Evolutionary conservation across 2,797 vertebrate species (phyloP), one percentile per base, ranked within the genome.

Genomic region (Thripadectes ignobilis): DNA sequence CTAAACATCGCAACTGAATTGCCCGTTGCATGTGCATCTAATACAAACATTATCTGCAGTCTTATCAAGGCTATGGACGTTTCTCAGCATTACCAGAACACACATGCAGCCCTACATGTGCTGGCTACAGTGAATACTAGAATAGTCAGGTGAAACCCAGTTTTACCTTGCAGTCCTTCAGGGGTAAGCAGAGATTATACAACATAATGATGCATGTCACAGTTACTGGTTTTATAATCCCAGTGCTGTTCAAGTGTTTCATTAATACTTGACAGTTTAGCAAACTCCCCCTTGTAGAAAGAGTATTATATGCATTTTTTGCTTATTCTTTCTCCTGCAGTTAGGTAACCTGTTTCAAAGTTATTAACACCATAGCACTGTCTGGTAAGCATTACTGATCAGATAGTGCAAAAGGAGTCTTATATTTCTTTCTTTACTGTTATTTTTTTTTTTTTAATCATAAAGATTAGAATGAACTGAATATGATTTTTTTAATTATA

Each of bases 1-100:
- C 46, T 93, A 58, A 92, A 43, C 65, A 32, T 63, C 0, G 0
- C 65, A 65, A 24, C 34, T 34, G 34, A 83, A 65, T 80, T 74
- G 49, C 14, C 24, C 10, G 0, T 71, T 86, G 49, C 0, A 0
- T 52, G 19, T 74, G 57, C 16, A n/a, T 59, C 27, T 38, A 79
- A 83, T 36, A 17, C 0, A 5, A 26, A 55, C 18, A 8, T 49
- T 46, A 59, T 55, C 39, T 79, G 27, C 51, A 65, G 39, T 32
- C 30, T 82, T 54, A 21, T 16, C 22, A 45, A 48, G 45, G 9
- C 29, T 59, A 27, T 63, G 61, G 29, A 63, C 38, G 12, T 41
- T 82, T 78, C 48, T 69, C 72, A 41, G 32, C 32, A 6, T 76
- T 59, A 61, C 30, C 68, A 77, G 68, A 61, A 76, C 43, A 62